Base-by-base conservation (phyloP, 2,888 invertebrate genomes). In the Troides aeacus region DNA sequence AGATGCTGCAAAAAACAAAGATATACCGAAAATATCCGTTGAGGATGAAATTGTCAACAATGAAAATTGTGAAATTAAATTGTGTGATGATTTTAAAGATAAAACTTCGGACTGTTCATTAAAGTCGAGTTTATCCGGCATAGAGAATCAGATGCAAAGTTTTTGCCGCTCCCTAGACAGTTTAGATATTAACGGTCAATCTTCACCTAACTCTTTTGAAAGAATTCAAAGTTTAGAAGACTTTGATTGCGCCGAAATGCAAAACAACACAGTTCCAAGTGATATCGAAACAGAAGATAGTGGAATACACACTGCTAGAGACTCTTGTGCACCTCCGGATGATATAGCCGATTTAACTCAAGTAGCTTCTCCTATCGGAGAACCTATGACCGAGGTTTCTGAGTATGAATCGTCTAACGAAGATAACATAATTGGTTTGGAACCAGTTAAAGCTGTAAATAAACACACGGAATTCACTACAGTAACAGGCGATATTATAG, bases 251-350 rank as follows among this genome's bases (percentile, higher is more conserved):
- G 88, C 93, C n/a, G 95, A 95, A 77, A 90, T 95, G 81, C 92
- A 95, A 74, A 91, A 90, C 73, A 91, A 90, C 72, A 90, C 90
- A 56, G 94, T 94, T 62, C 92, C 92, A 71, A 94, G 93, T 73
- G 94, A 95, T 75, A 95, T 94, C 60, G 96, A 95, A 84, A 94
- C 95, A 58, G 97, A 97, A 86, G 97, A 97, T 81, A 96, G 95
- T 73, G 96, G 96, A 3, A 95, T 96, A 73, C 96, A 97, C 76
- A 95, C 96, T 7, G 96, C 96, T 3, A 95, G 96, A 81, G 96
- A 96, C 68, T 96, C 96, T 24, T 96, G 95, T 77, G 95, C 94
- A 46, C 96, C 96, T 78, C 95, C 95, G 63, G 96, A 96, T 82
- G 96, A 96, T 77, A 94, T 95, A 24, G 94, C 94, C 66, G 95